Base-by-base conservation (phyloP, 2,113 vertebrate species). In the Saguinus imperator region DNA sequence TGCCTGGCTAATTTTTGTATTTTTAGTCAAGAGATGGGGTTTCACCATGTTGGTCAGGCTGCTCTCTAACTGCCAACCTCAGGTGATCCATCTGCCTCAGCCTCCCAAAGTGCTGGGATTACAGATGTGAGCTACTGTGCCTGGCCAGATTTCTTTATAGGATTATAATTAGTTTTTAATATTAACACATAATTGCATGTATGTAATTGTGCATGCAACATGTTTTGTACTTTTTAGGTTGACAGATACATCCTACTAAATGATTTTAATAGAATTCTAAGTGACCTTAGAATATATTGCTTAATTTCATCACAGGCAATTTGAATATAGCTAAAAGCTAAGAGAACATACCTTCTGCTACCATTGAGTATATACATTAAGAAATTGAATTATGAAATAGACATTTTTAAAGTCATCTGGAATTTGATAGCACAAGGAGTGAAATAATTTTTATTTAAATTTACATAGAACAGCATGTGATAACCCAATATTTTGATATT, bases 81-180 rank as follows among this genome's bases (percentile, higher is more conserved):
- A 58, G 23, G 57, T 9, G 23, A 25, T 58, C 57, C 8, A 6
- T 25, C 57, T 7, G 57, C 23, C 8, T 58, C 8, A 25, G 23
- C 57, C 57, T 58, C 57, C 57, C 57, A 58, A 58, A 58, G 57
- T 58, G 57, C 57, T 58, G 57, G 57, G 57, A 58, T 58, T 58
- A 25, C 57, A 58, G 20, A 25, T 58, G 21, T 58, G 21, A 25
- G 57, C 57, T 7, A 58, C 8, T 58, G 21, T 25, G 23, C 21
- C 57, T 58, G 57, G 57, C 57, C 57, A 23, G 43, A 93, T 97
- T 96, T 98, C 95, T 98, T 98, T 88, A 12, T 94, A 79, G 77
- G 55, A 66, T 3, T 91, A 95, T 91, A 95, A 95, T 96, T 98
- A 87, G 21, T 93, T 97, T 97, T 97, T 50, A 84, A 97, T 95